Evolutionary conservation across 2,797 vertebrate species (phyloP), one percentile per base, ranked within the genome.

Genomic region (Sandelia bainsii): DNA sequence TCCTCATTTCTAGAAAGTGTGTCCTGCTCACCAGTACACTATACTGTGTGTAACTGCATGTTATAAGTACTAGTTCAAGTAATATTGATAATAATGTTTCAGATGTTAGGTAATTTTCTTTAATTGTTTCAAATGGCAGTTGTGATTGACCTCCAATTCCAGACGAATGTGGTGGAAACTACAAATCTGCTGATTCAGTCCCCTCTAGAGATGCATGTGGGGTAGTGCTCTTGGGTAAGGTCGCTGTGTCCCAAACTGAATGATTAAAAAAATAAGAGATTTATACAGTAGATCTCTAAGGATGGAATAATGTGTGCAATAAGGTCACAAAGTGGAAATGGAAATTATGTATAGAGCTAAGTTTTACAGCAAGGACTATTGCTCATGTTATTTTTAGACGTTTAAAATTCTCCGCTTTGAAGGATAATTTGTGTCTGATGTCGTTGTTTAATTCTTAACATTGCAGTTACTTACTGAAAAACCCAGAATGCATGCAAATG

Each of bases 141-240:
- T 27, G 44, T 54, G 25, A 70, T 48, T 62, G 68, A 86, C 84
- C 82, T 85, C 87, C 74, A 69, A 62, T 82, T 81, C 3, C 10
- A 62, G 65, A 34, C 72, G 53, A 65, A 59, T 77, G 11, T 51
- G 34, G 39, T 50, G 46, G 50, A 75, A 51, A 54, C 72, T 72
- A 69, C 50, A 83, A 80, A 86, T 83, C 27, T 85, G 87, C 81
- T 86, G 85, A 88, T 82, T 84, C 78, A 75, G 51, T 63, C 72
- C 76, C 69, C 77, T 71, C 34, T 14, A 49, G 76, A 72, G 69
- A 80, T 52, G 61, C 7, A 1, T 61, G 32, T 46, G 52, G 58
- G 50, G 59, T 56, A 16, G 57, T 71, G 73, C 64, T 81, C 76
- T 75, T 80, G 68, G 62, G 52, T 84, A 85, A 90, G 84, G 92